Evolutionary conservation across 37 sponge, comb jelly and placozoan species (phyloP).

Genomic region (Geodia barretti): DNA sequence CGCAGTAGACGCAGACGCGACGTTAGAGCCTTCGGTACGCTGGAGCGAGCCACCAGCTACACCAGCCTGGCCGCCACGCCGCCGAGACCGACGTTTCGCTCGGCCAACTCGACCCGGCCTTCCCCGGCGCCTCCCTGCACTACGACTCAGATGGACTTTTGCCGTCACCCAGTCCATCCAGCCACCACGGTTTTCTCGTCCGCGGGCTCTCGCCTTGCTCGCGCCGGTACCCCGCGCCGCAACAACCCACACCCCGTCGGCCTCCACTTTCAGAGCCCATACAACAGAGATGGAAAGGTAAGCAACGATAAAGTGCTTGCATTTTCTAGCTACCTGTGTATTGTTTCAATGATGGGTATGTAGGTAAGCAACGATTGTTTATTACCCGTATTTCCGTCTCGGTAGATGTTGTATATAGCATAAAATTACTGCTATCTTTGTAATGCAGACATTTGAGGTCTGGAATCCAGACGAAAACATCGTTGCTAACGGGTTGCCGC

Average conservation of each 20-base stretch:
- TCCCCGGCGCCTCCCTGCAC: constrained; percentile 4
- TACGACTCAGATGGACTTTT: constrained; percentile 15
- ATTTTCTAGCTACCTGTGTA: too few relatives aligned
- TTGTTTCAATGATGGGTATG: too few relatives aligned
- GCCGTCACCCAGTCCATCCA: neutral
- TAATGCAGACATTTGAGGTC: constrained; percentile 36
- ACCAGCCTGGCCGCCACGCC: neutral
- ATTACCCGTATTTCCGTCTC: too few relatives aligned
- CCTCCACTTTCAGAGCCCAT: constrained; percentile 20
- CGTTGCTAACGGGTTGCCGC: neutral
- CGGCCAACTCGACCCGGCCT: neutral
- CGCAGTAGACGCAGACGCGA: neutral
- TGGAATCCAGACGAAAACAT: constrained; percentile 7
- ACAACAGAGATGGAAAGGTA: constrained; percentile 33
- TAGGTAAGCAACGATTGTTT: too few relatives aligned
- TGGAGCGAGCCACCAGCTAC: neutral
- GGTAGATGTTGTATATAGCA: too few relatives aligned
- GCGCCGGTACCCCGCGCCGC: constrained; percentile 10
- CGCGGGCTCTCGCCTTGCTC: neutral
- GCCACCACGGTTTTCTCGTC: too few relatives aligned
- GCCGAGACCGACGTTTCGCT: neutral
- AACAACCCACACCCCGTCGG: constrained; percentile 37
- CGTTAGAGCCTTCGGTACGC: neutral
- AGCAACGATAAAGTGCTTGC: neutral
- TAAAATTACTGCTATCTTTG: neutral